Evolutionary conservation across 2,888 invertebrate species (phyloP), one percentile per base, ranked within the genome.

Genomic region (Dryococelus australis): DNA sequence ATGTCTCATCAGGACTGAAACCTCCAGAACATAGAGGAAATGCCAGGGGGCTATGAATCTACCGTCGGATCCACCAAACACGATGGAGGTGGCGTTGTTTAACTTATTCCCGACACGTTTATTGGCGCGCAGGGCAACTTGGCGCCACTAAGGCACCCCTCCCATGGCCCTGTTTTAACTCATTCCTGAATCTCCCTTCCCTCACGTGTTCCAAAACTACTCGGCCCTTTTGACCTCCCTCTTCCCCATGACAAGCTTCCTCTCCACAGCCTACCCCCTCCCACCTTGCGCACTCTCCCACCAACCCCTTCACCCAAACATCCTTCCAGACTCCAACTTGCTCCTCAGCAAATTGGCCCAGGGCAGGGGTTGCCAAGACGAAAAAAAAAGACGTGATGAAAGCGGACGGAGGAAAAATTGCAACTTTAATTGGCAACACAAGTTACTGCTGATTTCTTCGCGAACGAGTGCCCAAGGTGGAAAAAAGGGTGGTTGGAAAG

Each of bases 391-490:
- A 26, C 24, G 85, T 47, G 80, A 13, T 43, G 80, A 28, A 79
- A 81, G 47, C 78, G 85, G 65, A 78, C 78, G 85, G 78, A 88
- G 85, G 86, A 89, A 89, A 89, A 89, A 89, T 89, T 89, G 88
- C 89, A 86, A 88, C 88, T 89, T 89, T 89, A 89, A 89, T 89
- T 89, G 89, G 89, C 89, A 88, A 89, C 88, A 89, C 89, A 89
- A 89, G 88, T 88, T 89, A 89, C 89, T 89, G 89, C 89, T 89
- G 89, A 89, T 89, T 89, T 88, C 89, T 88, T 86, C 88, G 28
- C 65, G 65, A 65, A 65, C 65, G 65, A 65, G 65, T 47, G 43
- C 43, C 65, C 51, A 8, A 51, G 85, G 85, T 80, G 13, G 35
- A 27, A 26, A 86, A 43, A 86, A 84, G 28, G 65, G 28, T 27